Evolutionary conservation across 1,140 invertebrate species (phyloP), one percentile per base, ranked within the genome.

Genomic region (Philopotamus ludificatus): DNA sequence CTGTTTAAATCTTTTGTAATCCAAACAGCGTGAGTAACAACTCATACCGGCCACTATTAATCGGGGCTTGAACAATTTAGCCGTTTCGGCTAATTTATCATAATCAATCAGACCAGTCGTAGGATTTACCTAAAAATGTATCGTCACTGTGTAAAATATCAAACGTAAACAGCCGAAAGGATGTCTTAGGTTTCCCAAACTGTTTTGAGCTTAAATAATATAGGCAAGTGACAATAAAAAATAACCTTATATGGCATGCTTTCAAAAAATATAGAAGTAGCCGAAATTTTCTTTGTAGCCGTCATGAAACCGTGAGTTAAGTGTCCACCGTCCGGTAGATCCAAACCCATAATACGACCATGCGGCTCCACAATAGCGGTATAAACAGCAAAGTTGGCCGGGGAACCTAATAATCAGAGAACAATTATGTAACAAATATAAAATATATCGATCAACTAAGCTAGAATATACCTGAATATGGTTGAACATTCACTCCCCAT

Each of bases 401-500:
- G 96, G 22, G 94, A 97, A 2, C 97, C 97, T 81, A 58, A 45
- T 50, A 47, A 47, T 8, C n/a, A 7, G 20, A 47, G n/a, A 47
- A 34, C 4, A 34, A 7, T 39, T 8, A 39, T 39, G 4, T 34
- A 34, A 34, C 28, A 34, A 8, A 39, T 15, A 9, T 47, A 15
- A 47, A 47, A 9, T 9, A 9, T 47, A 16, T 47, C 18, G 18
- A 15, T 47, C 4, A 20, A 12, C 9, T 16, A 49, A 49, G 15
- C 45, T 15, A 16, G 9, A 16, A 16, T 49, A 23, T 57, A 81
- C 79, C 79, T 25, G 95, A 98, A 73, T 97, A 93, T 1, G 96
- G 92, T 75, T 99, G 97, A 2, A 99, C 97, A 84, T 99, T 99
- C 1, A 97, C 94, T 44, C 96, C 96, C 97, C 97, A 99, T 78